Base-by-base conservation (phyloP, 2,888 invertebrate genomes). In the Drosophila monieri region DNA sequence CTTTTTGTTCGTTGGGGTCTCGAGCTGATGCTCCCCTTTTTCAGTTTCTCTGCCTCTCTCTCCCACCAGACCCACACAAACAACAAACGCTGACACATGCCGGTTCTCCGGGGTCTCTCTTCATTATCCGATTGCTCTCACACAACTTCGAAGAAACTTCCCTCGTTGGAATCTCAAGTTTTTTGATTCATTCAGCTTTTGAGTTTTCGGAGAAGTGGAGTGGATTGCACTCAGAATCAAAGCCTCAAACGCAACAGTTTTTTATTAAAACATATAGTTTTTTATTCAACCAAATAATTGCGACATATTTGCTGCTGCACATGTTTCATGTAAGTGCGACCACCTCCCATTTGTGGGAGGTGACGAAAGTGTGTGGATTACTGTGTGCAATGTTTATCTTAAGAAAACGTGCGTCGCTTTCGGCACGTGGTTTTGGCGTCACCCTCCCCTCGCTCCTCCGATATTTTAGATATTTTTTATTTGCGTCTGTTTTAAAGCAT, bases 321-420 rank as follows among this genome's bases (percentile, higher is more conserved):
- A 79, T 83, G 88, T 83, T 79, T 80, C 64, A 88, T 68, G 81
- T 83, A 83, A 83, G 81, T 83, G 66, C 6, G 61, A 41, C 6
- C 6, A 41, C 6, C 6, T 52, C 15, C 43, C 39, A 10, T 48
- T 30, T 43, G 9, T 46, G 14, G 14, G 30, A 54, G 37, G 23
- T 25, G 21, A 15, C 39, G 39, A 35, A 3, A 35, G 41, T 23
- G 18, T 41, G 21, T 56, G n/a, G 46, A 2, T 51, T 35, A 48
- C 3, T 52, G 32, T 65, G 44, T 74, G 60, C 41, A 65, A 14
- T 48, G 18, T 25, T 62, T 59, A 39, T 37, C 65, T 43, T 32
- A 18, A 49, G n/a, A 78, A 80, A 80, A 66, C 65, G 54, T 66
- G 65, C 52, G 47, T 56, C 57, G 46, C 49, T 56, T 64, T 60